Percentiles rank a stretch among this genome's conserved stretches.
These are phyloP conservation scores for Brenthis daphne DNA, from an alignment of 2,888 invertebrate species.

Conservation along the genomic window DNA sequence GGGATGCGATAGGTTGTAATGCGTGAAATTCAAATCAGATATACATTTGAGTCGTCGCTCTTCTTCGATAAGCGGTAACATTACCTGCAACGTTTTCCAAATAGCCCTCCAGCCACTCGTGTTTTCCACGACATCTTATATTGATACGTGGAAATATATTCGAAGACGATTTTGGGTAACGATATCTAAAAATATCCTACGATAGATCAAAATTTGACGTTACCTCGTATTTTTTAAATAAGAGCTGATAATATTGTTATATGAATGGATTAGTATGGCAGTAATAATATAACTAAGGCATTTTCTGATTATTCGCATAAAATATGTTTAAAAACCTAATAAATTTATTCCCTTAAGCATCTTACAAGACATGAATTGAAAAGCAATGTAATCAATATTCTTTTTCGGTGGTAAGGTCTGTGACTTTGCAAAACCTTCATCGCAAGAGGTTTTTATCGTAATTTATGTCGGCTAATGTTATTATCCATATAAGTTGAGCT, in stretches of 20 bases:
- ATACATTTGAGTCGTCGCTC: constrained; percentile 64
- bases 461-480: constrained; percentile 37
- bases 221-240: neutral
- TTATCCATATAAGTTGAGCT: constrained; percentile 27
- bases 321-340: constrained; percentile 22
- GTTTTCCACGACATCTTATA: constrained; percentile 59
- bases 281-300: neutral
- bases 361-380: constrained; percentile 30
- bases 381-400: constrained; percentile 32
- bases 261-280: too few species aligned
- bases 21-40: constrained; percentile 77
- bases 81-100: constrained; percentile 52
- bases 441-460: constrained; percentile 37
- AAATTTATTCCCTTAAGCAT: constrained; percentile 22
- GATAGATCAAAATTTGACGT: neutral
- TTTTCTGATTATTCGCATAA: constrained; percentile 16
- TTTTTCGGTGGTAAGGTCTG: constrained; percentile 34
- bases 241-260: neutral
- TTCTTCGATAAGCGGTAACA: constrained; percentile 57
- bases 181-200: constrained; percentile 14
- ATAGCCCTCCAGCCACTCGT: constrained; percentile 55
- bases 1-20: constrained; percentile 63
- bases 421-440: constrained; percentile 43
- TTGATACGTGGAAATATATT: constrained; percentile 53
- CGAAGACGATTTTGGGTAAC: constrained; percentile 40